These are phyloP conservation scores for Gorsachius magnificus DNA, from an alignment of 2,797 vertebrate genomes.

Conservation along the genomic window DNA sequence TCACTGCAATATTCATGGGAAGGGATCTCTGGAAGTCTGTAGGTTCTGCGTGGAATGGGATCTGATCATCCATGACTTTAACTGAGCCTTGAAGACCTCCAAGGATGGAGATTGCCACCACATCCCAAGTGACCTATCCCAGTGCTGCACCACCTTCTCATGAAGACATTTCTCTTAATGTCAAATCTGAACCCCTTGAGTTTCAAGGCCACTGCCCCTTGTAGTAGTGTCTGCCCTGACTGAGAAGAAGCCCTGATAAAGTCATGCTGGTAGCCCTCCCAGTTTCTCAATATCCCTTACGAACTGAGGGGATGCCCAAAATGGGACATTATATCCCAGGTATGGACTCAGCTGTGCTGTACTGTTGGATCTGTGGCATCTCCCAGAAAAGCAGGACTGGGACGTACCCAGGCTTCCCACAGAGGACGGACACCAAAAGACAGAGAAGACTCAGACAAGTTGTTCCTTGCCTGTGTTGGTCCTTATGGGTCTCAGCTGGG, in stretches of 20 bases:
- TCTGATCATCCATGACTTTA: background rate
- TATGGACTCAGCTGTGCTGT: background rate
- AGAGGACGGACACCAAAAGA: background rate
- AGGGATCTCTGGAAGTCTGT: background rate
- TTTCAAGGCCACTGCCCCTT: background rate
- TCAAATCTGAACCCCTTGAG: background rate
- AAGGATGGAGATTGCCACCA: background rate
- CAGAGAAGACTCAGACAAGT: background rate
- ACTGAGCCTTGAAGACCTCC: background rate
- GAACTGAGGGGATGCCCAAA: background rate
- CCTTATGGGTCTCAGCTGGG: background rate
- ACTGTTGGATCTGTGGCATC: background rate
- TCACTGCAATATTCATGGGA: background rate
- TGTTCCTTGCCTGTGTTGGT: background rate
- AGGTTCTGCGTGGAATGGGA: background rate
- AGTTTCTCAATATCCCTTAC: background rate
- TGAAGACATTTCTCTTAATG: background rate
- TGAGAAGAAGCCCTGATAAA: background rate
- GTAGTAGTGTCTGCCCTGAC: background rate
- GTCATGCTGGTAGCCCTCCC: background rate
- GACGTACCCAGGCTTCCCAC: background rate
- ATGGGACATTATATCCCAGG: fast-evolving
- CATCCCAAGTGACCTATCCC: background rate
- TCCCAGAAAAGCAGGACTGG: background rate
- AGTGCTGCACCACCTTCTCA: background rate